phyloP scores from a whole-genome alignment of 2,113 vertebrate genomes.

The Actenoides hombroni region DNA sequence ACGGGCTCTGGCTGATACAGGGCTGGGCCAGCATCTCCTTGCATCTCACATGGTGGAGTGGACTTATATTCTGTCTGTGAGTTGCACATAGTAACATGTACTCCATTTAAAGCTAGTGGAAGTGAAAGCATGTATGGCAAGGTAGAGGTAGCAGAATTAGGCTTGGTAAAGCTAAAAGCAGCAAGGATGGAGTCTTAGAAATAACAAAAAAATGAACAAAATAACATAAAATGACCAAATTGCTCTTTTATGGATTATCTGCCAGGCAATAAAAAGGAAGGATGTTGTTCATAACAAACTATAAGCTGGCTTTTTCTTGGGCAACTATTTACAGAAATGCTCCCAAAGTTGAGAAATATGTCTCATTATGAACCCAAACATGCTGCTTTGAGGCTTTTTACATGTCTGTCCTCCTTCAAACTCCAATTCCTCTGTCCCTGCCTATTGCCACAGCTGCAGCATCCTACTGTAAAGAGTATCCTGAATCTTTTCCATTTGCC shows the following conservation, averaged over 20 bases:
- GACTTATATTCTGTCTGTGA: rapidly evolving
- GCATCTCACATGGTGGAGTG: neutral
- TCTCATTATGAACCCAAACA: neutral
- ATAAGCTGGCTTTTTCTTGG: neutral
- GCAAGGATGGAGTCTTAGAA: neutral
- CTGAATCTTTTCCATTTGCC: neutral
- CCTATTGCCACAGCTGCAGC: neutral
- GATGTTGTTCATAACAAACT: neutral
- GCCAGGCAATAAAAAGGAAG: neutral
- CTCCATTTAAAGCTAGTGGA: neutral
- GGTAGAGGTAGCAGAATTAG: neutral
- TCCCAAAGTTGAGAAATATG: neutral
- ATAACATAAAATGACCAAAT: neutral
- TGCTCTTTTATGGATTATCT: neutral
- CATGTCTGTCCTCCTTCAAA: neutral
- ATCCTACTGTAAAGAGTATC: neutral
- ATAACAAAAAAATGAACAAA: neutral
- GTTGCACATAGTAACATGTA: rapidly evolving
- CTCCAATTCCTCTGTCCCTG: neutral
- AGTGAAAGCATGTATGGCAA: neutral
- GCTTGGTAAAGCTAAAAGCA: neutral
- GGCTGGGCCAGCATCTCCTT: neutral
- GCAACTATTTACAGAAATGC: neutral
- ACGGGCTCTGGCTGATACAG: neutral
- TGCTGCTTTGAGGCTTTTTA: neutral